Base-by-base conservation (phyloP, 2,113 vertebrate genomes). In the Dasyurus viverrinus region DNA sequence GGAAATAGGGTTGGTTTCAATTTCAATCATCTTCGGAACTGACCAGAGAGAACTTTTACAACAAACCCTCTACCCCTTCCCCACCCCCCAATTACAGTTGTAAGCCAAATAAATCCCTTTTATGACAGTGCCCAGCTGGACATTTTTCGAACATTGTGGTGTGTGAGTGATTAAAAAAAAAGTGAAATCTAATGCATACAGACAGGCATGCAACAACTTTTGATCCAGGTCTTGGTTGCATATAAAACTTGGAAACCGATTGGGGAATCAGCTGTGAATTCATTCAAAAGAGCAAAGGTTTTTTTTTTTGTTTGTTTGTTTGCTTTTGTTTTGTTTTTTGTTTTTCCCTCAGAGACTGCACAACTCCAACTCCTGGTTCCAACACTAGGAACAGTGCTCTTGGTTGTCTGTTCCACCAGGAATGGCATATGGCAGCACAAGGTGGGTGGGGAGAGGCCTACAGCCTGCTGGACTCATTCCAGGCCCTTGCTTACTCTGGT, bases 201-300 rank as follows among this genome's bases (percentile, higher is more conserved):
- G 26, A 76, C 50, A 93, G 24, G 52, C 57, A 53, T 89, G 36
- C 54, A 52, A 23, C 93, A 76, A 26, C 46, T 68, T 95, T 97
- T 97, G 23, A 10, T 94, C 48, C 89, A 94, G 22, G 55, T 91
- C 0, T 89, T 55, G 91, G 92, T 55, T 96, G 36, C 53, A 84
- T 90, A 8, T 90, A 93, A 92, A 92, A 95, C 53, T 84, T 90
- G 50, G 57, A 54, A 91, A 55, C 47, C 60, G 90, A 93, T 27
- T 91, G 42, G 36, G 89, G 96, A 96, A 96, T 47, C 50, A 91
- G 94, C 89, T 1, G 0, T 53, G 53, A 92, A 97, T 84, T 84
- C 68, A 93, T 55, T 53, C 94, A 92, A 95, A 54, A 97, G 84
- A 30, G 89, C 68, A n/a, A 76, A n/a, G 60, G 12, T 90, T 10